These are phyloP conservation scores for Percina caprodes DNA, from an alignment of 2,113 vertebrate genomes.

Conservation along the genomic window DNA sequence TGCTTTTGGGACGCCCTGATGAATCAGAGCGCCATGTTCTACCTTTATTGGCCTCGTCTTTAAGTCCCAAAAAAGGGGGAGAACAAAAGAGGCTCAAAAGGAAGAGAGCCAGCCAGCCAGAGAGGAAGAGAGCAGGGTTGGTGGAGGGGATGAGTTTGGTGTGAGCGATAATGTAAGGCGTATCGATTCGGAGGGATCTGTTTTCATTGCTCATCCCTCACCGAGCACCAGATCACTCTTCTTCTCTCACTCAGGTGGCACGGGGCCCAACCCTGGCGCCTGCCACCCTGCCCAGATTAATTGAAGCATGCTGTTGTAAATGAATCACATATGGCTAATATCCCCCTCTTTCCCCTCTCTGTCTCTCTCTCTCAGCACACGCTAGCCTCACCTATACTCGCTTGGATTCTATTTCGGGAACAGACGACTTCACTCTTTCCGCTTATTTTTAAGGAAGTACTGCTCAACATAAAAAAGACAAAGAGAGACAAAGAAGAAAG, in stretches of 20 bases:
- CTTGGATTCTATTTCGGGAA: slow-evolving; percentile 53
- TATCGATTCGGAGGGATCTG: slow-evolving; percentile 65
- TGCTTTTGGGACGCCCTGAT: slow-evolving; percentile 41
- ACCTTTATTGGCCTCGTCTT: slow-evolving; percentile 34
- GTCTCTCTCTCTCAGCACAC: not conserved
- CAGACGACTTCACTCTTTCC: slow-evolving; percentile 21
- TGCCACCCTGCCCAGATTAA: slow-evolving; percentile 78
- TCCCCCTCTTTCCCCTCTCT: slow-evolving; percentile 38
- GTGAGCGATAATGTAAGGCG: slow-evolving; percentile 59
- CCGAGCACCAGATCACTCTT: slow-evolving; percentile 53
- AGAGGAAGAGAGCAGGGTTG: slow-evolving; percentile 33
- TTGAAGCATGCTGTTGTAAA: slow-evolving; percentile 80
- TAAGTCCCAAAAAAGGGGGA: slow-evolving; percentile 14
- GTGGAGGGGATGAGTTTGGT: slow-evolving; percentile 18
- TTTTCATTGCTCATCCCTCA: slow-evolving; percentile 58
- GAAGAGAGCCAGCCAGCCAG: slow-evolving; percentile 10
- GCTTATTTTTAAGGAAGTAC: slow-evolving; percentile 19
- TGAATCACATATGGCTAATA: slow-evolving; percentile 82
- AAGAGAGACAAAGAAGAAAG: not conserved
- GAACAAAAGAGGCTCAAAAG: slow-evolving; percentile 47
- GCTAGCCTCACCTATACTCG: slow-evolving; percentile 44
- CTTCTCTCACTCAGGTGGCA: slow-evolving; percentile 72
- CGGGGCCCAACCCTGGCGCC: slow-evolving; percentile 71
- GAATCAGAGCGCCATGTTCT: slow-evolving; percentile 38
- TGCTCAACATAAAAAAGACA: not conserved